Evolutionary conservation across 2,113 vertebrate genomes (phyloP).

Genomic region (Spheniscus mendiculus): DNA sequence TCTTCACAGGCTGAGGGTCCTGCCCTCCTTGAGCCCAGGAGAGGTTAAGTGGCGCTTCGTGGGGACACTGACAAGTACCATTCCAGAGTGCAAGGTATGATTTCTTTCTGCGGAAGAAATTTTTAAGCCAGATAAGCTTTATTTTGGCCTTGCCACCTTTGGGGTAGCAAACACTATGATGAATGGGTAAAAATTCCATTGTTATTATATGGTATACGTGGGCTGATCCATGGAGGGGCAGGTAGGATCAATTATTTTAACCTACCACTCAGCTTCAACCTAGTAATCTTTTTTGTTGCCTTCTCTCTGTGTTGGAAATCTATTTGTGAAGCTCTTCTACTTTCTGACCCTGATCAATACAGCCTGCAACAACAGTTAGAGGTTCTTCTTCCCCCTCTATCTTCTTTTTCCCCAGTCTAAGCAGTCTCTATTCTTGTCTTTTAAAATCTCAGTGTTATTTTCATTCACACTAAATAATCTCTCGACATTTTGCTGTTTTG

Average conservation of each 20-base stretch:
- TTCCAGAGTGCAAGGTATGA: neutral
- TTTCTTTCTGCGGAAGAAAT: neutral
- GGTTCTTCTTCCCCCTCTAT: fast-evolving
- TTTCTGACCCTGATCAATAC: neutral
- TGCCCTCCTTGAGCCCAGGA: neutral
- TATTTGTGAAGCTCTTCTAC: neutral
- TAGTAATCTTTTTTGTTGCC: neutral
- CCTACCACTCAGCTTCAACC: neutral
- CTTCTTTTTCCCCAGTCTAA: neutral
- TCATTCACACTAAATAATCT: neutral
- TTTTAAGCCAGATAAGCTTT: neutral
- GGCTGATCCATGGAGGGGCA: neutral
- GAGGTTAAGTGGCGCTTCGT: neutral
- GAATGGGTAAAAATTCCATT: neutral
- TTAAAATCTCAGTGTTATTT: neutral
- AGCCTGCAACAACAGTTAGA: neutral
- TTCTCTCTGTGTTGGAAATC: neutral
- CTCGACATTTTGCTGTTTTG: neutral
- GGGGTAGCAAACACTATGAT: neutral
- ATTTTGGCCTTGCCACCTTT: neutral
- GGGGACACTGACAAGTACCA: neutral
- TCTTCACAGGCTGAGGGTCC: neutral
- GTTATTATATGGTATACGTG: fast-evolving
- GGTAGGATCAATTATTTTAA: neutral
- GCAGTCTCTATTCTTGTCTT: neutral